These are phyloP conservation scores for Mastacembelus armatus DNA, from an alignment of 2,797 vertebrate species.

Conservation along the genomic window DNA sequence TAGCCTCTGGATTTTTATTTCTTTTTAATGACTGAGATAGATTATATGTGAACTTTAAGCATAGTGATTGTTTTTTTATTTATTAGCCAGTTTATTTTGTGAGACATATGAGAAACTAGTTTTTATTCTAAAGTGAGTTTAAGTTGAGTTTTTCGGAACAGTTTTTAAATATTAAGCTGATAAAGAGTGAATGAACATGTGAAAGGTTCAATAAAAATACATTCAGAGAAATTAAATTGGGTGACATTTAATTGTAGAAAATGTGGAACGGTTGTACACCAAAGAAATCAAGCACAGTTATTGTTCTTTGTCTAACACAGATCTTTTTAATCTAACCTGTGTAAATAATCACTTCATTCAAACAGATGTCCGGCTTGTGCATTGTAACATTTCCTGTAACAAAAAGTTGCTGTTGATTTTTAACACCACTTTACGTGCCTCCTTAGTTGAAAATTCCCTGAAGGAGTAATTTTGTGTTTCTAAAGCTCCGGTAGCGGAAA, in stretches of 20 bases:
- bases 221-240: too few species aligned
- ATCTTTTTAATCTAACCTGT: neutral
- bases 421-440: constrained; percentile 60
- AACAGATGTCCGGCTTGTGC: constrained; percentile 54
- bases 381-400: too few species aligned
- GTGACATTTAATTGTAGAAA: neutral
- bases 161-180: neutral
- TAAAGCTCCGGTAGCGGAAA: constrained; percentile 73
- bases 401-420: constrained; percentile 72
- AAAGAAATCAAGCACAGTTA: neutral
- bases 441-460: constrained; percentile 78
- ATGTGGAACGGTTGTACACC: neutral
- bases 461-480: constrained; percentile 62
- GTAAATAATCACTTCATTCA: constrained; percentile 29
- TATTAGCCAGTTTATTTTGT: too few species aligned
- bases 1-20: too few species aligned
- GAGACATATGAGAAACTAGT: neutral
- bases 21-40: too few species aligned
- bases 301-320: too few species aligned
- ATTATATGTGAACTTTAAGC: too few species aligned
- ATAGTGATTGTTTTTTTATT: too few species aligned
- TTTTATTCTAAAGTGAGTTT: neutral
- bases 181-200: too few species aligned
- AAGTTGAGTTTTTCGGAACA: neutral
- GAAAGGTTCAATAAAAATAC: too few species aligned